These are phyloP conservation scores for Muscina levida DNA, from an alignment of 2,888 invertebrate species.

Conservation along the genomic window DNA sequence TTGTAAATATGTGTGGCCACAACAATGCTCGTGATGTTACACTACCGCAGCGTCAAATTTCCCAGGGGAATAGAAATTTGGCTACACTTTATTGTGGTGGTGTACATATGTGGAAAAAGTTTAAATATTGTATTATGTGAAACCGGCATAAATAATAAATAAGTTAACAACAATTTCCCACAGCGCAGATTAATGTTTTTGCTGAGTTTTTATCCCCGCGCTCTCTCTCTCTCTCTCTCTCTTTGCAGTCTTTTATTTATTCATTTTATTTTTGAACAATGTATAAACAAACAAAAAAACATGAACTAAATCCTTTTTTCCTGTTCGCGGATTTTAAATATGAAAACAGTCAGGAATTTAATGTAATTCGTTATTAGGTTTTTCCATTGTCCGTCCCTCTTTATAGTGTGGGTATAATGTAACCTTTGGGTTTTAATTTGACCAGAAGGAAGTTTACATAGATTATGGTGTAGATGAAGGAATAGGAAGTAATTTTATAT, in stretches of 20 bases:
- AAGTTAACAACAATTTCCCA: neutral
- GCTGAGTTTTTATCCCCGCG: neutral
- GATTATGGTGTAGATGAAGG: too few relatives aligned
- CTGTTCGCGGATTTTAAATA: too few relatives aligned
- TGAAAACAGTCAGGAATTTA: too few relatives aligned
- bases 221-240: too few relatives aligned
- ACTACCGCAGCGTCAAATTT: too few relatives aligned
- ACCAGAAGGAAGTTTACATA: too few relatives aligned
- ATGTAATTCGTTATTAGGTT: neutral
- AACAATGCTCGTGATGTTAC: neutral
- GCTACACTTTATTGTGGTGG: neutral
- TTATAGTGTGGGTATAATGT: too few relatives aligned
- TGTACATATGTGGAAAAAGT: neutral
- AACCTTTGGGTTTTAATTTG: too few relatives aligned
- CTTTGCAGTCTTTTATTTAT: neutral
- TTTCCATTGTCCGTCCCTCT: too few relatives aligned
- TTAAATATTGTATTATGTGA: neutral
- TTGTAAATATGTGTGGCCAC: slow-evolving; percentile 2
- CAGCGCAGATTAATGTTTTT: neutral
- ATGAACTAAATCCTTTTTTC: too few relatives aligned
- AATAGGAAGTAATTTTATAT: too few relatives aligned
- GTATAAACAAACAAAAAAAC: too few relatives aligned
- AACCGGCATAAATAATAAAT: neutral
- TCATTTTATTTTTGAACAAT: neutral
- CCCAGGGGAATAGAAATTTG: neutral